Conservation (phyloP, 2,113 vertebrate genomes). For the Rhinopomastus cyanomelas region DNA sequence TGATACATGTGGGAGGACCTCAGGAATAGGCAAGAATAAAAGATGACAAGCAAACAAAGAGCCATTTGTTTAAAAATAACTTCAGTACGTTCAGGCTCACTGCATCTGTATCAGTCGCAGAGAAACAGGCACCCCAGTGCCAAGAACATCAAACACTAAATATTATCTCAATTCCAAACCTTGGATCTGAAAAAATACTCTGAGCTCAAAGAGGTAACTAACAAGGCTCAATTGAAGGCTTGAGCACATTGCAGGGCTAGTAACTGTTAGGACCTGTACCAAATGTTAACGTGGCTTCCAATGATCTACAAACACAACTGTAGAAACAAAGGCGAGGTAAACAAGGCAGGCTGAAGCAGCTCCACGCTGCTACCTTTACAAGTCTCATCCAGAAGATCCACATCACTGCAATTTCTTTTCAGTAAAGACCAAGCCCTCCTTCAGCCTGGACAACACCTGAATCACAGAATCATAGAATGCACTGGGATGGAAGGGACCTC, state of each 20-base stretch:
- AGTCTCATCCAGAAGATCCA: not conserved
- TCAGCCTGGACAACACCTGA: not conserved
- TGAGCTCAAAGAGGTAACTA: not conserved
- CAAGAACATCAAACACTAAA: not conserved
- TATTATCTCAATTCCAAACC: not conserved
- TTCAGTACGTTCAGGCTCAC: not conserved
- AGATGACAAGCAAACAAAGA: conserved; percentile 55
- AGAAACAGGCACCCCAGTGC: not conserved
- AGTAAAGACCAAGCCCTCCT: not conserved
- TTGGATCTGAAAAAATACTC: not conserved
- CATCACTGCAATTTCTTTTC: not conserved
- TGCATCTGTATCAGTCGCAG: conserved; percentile 18
- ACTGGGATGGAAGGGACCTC: too few species aligned
- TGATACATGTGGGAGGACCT: conserved; percentile 48
- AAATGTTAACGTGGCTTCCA: not conserved
- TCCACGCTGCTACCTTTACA: not conserved
- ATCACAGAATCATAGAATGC: too few species aligned
- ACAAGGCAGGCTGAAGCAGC: not conserved
- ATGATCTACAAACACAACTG: not conserved
- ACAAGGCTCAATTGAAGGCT: not conserved
- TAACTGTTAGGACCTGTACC: not conserved
- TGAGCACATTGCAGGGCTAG: not conserved
- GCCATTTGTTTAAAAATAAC: conserved; percentile 39
- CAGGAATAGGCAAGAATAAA: conserved; percentile 30
- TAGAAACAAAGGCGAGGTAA: not conserved